phyloP scores from a whole-genome alignment of 2,113 vertebrate genomes.

The Scomber colias region DNA sequence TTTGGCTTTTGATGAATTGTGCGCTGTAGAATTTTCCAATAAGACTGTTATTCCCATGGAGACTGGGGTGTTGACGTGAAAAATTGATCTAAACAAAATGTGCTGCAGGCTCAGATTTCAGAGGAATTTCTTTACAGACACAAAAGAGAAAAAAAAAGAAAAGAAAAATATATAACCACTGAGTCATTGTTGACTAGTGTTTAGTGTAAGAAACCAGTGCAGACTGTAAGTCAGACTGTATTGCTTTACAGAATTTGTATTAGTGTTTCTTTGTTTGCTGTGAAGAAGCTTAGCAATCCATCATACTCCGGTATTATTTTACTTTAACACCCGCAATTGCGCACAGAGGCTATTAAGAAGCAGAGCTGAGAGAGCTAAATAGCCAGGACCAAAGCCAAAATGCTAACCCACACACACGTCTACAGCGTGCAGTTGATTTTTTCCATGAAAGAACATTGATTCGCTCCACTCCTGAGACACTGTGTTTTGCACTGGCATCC shows the following conservation, averaged over 20 bases:
- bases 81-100: constrained; percentile 15
- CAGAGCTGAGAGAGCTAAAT: constrained; percentile 41
- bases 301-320: constrained; percentile 53
- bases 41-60: background rate
- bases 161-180: background rate
- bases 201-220: constrained; percentile 1
- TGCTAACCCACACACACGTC: constrained; percentile 40
- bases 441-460: constrained; percentile 41
- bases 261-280: constrained; percentile 36
- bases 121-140: background rate
- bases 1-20: background rate
- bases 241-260: constrained; percentile 28
- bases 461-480: constrained; percentile 36
- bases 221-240: constrained; percentile 34
- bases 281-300: constrained; percentile 52
- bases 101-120: constrained; percentile 6
- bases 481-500: constrained; percentile 49
- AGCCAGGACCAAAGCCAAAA: constrained; percentile 32
- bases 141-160: background rate
- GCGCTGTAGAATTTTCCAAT: constrained; percentile 1
- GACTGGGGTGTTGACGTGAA: constrained; percentile 10
- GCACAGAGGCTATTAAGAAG: constrained; percentile 49
- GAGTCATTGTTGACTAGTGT: constrained; percentile 22
- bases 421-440: constrained; percentile 41
- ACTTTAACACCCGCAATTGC: constrained; percentile 49